Base-by-base conservation (phyloP, 2,888 invertebrate species). In the Philereme transversata region DNA sequence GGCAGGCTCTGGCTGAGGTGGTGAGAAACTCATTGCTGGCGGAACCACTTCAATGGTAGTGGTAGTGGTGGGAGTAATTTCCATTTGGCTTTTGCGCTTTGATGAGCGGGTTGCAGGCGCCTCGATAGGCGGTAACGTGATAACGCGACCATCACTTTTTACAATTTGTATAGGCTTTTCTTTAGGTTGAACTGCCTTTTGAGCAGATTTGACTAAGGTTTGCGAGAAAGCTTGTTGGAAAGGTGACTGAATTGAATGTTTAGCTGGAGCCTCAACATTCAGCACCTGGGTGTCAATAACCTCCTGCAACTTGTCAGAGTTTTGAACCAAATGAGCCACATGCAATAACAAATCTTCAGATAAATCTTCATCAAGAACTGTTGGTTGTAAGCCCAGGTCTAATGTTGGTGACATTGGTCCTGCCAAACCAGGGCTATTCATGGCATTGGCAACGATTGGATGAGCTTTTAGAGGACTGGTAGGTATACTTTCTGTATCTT, bases 51-150 rank as follows among this genome's bases (percentile, higher is more conserved):
- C 60, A 56, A 62, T 67, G 5, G 62, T 71, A 56, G 62, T 67
- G 5, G 62, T 71, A 44, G 49, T 10, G n/a, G 44, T 45, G n/a
- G 81, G 69, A 34, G 11, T 41, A 34, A 68, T 60, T 70, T 90
- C 83, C 68, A 83, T 72, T 70, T 94, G 93, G 61, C 90, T 94
- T 66, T 94, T 93, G 9, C 94, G 88, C 77, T 96, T 95, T 22
- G 96, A 96, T 62, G 95, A 94, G 46, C 97, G 92, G 0, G 97
- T 97, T 2, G 97, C 95, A 6, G 97, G 97, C 33, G 97, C 95
- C 84, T 97, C 97, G 57, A 97, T 96, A 0, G 97, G 97, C 9
- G 97, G 97, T 65, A 97, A 86, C 0, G 95, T 96, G 54, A 97
- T 95, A 44, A 97, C 93, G 40, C 96, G 93, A 0, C 96, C 96